phyloP scores from a whole-genome alignment of 2,113 vertebrate genomes.

The Charina bottae region DNA sequence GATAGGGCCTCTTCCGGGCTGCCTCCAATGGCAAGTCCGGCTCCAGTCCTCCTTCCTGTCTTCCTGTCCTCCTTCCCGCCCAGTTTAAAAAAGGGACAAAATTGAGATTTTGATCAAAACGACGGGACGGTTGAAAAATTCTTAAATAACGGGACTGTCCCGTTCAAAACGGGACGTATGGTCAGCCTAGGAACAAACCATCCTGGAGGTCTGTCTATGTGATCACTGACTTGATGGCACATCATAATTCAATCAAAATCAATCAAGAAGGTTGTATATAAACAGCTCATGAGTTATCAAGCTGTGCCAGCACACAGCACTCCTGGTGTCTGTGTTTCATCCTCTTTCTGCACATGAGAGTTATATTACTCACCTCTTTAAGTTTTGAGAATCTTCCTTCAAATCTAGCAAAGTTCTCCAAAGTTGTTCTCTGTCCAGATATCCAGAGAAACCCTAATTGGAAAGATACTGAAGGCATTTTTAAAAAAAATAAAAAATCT shows the following conservation, averaged over 20 bases:
- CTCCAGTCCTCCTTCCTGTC: no score
- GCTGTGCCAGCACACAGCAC: background rate
- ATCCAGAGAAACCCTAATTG: background rate
- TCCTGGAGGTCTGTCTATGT: background rate
- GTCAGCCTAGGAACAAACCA: background rate
- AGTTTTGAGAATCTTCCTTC: background rate
- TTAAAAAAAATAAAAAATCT: background rate
- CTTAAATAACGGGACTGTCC: no score
- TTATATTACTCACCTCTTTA: background rate
- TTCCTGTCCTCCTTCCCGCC: no score
- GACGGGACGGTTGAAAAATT: no score
- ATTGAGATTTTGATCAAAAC: no score
- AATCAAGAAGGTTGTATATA: background rate
- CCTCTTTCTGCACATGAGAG: background rate
- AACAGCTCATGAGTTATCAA: background rate
- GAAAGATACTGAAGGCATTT: background rate
- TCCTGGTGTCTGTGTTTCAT: background rate
- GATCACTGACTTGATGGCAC: background rate
- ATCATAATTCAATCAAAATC: background rate
- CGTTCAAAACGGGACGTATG: no score
- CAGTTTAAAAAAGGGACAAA: no score
- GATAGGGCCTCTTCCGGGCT: no score
- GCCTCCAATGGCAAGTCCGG: no score
- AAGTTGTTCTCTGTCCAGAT: background rate
- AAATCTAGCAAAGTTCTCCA: background rate